phyloP scores from a whole-genome alignment of 2,113 vertebrate genomes.

The Sander lucioperca region DNA sequence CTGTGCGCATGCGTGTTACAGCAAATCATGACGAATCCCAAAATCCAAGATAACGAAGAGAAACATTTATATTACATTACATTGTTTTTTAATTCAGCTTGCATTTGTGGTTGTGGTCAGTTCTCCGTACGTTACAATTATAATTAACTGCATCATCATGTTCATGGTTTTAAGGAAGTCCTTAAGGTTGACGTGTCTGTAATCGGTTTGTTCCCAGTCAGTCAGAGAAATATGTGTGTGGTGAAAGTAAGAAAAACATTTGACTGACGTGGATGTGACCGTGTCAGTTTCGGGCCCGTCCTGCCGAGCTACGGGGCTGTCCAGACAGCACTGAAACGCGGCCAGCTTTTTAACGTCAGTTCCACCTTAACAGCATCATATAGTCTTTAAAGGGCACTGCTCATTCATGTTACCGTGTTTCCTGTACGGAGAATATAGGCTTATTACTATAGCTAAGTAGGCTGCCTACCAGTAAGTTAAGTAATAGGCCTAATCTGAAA shows the following conservation, averaged over 20 bases:
- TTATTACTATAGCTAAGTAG: no score
- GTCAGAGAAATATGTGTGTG: not conserved
- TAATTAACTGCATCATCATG: not conserved
- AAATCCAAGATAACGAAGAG: conserved; percentile 50
- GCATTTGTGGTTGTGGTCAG: accelerated
- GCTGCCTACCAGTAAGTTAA: no score
- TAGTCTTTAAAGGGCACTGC: not conserved
- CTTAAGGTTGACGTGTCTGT: conserved; percentile 66
- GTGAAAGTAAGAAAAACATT: not conserved
- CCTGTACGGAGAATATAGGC: not conserved
- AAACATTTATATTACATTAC: conserved; percentile 12
- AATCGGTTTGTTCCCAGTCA: conserved; percentile 44
- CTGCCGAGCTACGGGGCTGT: accelerated
- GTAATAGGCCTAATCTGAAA: no score
- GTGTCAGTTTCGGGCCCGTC: accelerated
- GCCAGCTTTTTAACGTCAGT: no score
- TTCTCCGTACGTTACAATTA: no score
- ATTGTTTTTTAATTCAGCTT: not conserved
- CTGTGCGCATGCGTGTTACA: conserved; percentile 71
- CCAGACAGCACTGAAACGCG: not conserved
- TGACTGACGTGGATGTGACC: not conserved
- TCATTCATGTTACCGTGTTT: not conserved
- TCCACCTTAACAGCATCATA: conserved; percentile 21
- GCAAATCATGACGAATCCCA: conserved; percentile 55
- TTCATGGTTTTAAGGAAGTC: conserved; percentile 14